phyloP scores from a whole-genome alignment of 2,113 vertebrate genomes.

The Petrocephalus microphthalmus region DNA sequence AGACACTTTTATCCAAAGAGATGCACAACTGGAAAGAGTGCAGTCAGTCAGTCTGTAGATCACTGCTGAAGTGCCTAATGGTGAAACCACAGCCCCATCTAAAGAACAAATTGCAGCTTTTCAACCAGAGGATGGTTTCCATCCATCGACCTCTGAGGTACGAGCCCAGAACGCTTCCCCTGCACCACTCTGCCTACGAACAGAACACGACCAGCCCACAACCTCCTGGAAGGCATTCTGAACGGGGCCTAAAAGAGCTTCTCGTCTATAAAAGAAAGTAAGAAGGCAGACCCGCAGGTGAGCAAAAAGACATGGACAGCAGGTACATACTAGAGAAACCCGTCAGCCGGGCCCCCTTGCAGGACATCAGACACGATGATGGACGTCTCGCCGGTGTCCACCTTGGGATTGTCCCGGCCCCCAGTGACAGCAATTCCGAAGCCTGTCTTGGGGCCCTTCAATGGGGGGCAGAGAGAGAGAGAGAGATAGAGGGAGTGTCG shows the following conservation, averaged over 20 bases:
- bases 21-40: neutral
- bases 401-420: conserved; percentile 90
- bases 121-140: neutral
- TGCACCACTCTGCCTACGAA: neutral
- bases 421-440: conserved; percentile 97
- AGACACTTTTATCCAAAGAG: neutral
- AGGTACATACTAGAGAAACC: conserved; percentile 79
- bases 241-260: neutral
- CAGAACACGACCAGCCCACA: neutral
- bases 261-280: neutral
- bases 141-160: neutral
- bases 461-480: neutral
- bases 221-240: neutral
- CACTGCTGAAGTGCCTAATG: neutral
- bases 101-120: neutral
- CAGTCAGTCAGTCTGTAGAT: neutral
- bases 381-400: conserved; percentile 87
- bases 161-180: neutral
- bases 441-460: conserved; percentile 87
- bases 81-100: neutral
- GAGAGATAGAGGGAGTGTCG: neutral
- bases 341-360: conserved; percentile 84
- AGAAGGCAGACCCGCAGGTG: neutral
- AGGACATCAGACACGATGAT: conserved; percentile 94
- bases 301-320: neutral